phyloP scores from a whole-genome alignment of 2,113 vertebrate species.

The Thinocorus orbignyianus region DNA sequence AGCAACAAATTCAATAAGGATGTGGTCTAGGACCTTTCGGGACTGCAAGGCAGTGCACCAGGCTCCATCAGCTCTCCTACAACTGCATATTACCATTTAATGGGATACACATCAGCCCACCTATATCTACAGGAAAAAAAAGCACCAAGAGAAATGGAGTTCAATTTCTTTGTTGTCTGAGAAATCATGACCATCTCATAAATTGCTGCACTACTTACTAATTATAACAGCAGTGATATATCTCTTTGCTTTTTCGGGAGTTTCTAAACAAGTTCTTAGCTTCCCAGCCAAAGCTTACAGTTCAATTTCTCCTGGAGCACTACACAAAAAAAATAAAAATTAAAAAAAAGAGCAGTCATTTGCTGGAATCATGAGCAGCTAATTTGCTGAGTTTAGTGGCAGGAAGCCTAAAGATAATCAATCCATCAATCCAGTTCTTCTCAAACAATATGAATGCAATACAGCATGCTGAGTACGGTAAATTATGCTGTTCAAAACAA shows the following conservation, averaged over 20 bases:
- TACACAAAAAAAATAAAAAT: neutral
- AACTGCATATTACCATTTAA: neutral
- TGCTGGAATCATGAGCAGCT: constrained; percentile 42
- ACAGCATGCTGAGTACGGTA: neutral
- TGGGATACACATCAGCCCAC: accelerated
- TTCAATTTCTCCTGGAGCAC: neutral
- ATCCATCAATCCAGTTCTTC: constrained; percentile 32
- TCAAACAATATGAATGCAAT: constrained; percentile 4
- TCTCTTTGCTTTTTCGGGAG: neutral
- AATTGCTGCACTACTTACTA: neutral
- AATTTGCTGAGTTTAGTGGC: constrained; percentile 52
- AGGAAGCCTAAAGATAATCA: constrained; percentile 44
- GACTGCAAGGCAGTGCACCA: neutral
- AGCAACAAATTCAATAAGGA: neutral
- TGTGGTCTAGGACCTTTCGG: neutral
- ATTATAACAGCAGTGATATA: neutral
- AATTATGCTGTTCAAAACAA: neutral
- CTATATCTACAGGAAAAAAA: neutral
- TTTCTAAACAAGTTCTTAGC: neutral
- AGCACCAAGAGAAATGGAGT: neutral
- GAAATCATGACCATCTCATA: neutral
- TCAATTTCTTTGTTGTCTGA: neutral
- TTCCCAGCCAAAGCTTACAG: constrained; percentile 1
- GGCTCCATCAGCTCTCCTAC: neutral
- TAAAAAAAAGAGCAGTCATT: neutral